phyloP scores from a whole-genome alignment of 2,888 invertebrate genomes.

The Hoplodrina ambigua region DNA sequence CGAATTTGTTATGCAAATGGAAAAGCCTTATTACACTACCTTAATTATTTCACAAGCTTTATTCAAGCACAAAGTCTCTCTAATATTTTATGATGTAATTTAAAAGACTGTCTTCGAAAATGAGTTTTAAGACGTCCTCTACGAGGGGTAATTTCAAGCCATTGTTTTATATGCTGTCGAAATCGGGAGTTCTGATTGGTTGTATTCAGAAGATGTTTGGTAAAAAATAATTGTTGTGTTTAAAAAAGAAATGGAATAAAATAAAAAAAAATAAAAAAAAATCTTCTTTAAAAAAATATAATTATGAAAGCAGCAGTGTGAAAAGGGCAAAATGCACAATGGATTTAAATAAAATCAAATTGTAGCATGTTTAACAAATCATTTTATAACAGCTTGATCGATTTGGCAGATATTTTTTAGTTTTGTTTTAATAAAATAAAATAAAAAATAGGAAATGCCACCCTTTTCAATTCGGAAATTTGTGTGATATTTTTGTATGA shows the following conservation, averaged over 20 bases:
- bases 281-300: not conserved
- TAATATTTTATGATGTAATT: constrained; percentile 85
- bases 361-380: too few species aligned
- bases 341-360: too few species aligned
- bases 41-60: constrained; percentile 85
- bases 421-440: too few species aligned
- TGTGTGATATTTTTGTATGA: too few species aligned
- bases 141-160: constrained; percentile 69
- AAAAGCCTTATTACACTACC: constrained; percentile 85
- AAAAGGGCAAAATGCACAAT: too few species aligned
- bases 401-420: too few species aligned
- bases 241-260: not conserved
- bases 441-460: too few species aligned
- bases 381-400: too few species aligned
- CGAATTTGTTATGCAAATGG: constrained; percentile 86
- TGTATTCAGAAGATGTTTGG: constrained; percentile 61
- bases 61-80: constrained; percentile 77
- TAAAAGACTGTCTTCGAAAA: constrained; percentile 80
- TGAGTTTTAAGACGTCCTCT: constrained; percentile 74
- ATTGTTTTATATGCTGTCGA: constrained; percentile 67
- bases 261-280: not conserved
- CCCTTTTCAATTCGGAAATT: too few species aligned
- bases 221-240: not conserved
- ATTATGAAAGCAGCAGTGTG: too few species aligned
- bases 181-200: constrained; percentile 63